Evolutionary conservation across 2,797 vertebrate species (phyloP), one percentile per base, ranked within the genome.

Genomic region (Sitta carolinensis): DNA sequence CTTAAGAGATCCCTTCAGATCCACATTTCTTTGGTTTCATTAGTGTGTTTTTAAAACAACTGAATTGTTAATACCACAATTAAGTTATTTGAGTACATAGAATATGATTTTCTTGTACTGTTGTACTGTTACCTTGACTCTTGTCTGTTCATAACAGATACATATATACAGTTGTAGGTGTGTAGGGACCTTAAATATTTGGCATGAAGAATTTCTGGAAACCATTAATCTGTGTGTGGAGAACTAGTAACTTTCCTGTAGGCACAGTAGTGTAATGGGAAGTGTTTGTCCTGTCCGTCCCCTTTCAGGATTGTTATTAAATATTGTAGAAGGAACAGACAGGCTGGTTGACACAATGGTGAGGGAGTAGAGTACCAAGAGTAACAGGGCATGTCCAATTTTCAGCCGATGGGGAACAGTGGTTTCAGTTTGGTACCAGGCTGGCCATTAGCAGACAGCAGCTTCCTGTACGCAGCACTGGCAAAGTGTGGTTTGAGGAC

Each of bases 151-250:
- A 13, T 64, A 30, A 73, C 20, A 61, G 34, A 16, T 48, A 32
- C 0, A 2, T 64, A 16, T 36, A 30, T 78, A 13, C 47, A 27
- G 45, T 57, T 67, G 9, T 17, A 82, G 25, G 4, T 80, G 18
- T 61, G 12, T 64, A 50, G 29, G 17, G 11, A 54, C 7, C 8
- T 64, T 42, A 72, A 85, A 45, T 54, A 84, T 76, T 13, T 47
- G 36, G 2, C 11, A 14, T 40, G 57, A 38, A 47, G 34, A 59
- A 87, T 32, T 73, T 25, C 27, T 50, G 32, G 40, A 73, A 76
- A 23, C 6, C 51, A 0, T 68, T 50, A 23, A 21, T 64, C 4
- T 70, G 2, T 34, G 6, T 2, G 1, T 72, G 36, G 23, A 82
- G 48, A 62, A 9, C 16, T 47, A 40, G 13, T 66, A 40, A 58